phyloP scores from a whole-genome alignment of 2,797 vertebrate species.

The Euthynnus affinis region DNA sequence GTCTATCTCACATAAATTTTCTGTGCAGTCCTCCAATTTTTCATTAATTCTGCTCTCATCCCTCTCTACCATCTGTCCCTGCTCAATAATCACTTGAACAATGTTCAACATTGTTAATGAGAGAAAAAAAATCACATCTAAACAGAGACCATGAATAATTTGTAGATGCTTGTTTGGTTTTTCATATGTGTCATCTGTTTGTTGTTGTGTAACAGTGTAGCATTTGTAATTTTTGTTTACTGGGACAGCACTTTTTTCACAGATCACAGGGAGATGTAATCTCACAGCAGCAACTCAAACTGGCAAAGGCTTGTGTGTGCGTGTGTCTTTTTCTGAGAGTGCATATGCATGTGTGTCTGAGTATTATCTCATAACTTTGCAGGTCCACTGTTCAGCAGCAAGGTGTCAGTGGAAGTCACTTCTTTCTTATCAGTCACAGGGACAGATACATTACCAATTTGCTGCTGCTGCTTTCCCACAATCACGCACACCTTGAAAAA shows the following conservation, averaged over 20 bases:
- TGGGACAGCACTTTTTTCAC: slow-evolving; percentile 27
- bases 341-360: too few relatives aligned
- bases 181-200: background rate
- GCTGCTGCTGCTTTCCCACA: slow-evolving; percentile 43
- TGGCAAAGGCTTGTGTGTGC: background rate
- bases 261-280: slow-evolving; percentile 69
- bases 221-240: slow-evolving; percentile 60
- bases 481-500: slow-evolving; percentile 36
- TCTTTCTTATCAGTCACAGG: slow-evolving; percentile 37
- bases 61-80: background rate
- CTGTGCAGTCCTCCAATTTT: slow-evolving; percentile 16
- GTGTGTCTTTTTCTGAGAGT: too few relatives aligned
- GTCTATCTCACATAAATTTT: slow-evolving; percentile 33
- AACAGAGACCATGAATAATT: slow-evolving; percentile 38
- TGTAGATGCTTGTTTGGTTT: background rate
- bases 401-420: slow-evolving; percentile 28
- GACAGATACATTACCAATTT: slow-evolving; percentile 24
- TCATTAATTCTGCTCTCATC: slow-evolving; percentile 15
- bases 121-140: slow-evolving; percentile 32
- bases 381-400: too few relatives aligned
- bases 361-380: too few relatives aligned
- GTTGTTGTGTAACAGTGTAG: slow-evolving; percentile 31
- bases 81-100: slow-evolving; percentile 33
- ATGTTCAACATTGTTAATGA: slow-evolving; percentile 50
- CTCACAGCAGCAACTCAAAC: slow-evolving; percentile 44